Percentiles rank a stretch among this genome's conserved stretches.
Conservation (phyloP, 1,140 invertebrate genomes). For the Drosophila funebris region DNA sequence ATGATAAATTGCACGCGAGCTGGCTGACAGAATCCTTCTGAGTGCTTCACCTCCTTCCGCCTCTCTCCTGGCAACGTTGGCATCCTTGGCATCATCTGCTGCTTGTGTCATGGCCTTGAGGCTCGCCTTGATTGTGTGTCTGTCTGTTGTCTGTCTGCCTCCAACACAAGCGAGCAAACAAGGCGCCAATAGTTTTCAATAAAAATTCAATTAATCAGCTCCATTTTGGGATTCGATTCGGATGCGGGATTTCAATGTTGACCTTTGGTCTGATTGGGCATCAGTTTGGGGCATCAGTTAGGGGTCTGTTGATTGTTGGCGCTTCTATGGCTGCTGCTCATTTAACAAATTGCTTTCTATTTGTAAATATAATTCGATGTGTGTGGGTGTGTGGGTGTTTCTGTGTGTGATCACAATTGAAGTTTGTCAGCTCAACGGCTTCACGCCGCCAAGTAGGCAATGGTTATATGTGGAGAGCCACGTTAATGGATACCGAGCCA, state of each 20-base stretch:
- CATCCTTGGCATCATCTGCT: not conserved
- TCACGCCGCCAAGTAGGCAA: constrained; percentile 33
- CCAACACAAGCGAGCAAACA: no score
- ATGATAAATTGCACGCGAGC: constrained; percentile 26
- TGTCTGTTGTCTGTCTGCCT: not conserved
- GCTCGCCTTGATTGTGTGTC: not conserved
- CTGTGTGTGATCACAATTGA: constrained; percentile 33
- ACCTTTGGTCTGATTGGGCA: constrained; percentile 42
- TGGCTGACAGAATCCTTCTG: not conserved
- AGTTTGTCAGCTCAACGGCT: constrained; percentile 44
- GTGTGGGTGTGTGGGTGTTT: not conserved
- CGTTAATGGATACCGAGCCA: constrained; percentile 18
- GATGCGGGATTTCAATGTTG: constrained; percentile 9
- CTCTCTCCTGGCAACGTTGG: no score
- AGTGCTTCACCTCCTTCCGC: not conserved
- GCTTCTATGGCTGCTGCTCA: constrained; percentile 56
- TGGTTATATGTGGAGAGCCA: not conserved
- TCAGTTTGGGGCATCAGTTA: not conserved
- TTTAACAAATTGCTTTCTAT: constrained; percentile 34
- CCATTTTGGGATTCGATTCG: constrained; percentile 30
- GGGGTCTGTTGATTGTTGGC: constrained; percentile 20
- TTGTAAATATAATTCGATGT: not conserved
- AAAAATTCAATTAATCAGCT: constrained; percentile 68
- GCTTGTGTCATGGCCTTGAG: not conserved
- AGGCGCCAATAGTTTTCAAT: constrained; percentile 45